Evolutionary conservation across 2,797 vertebrate genomes (phyloP).

Genomic region (Novumbra hubbsi): DNA sequence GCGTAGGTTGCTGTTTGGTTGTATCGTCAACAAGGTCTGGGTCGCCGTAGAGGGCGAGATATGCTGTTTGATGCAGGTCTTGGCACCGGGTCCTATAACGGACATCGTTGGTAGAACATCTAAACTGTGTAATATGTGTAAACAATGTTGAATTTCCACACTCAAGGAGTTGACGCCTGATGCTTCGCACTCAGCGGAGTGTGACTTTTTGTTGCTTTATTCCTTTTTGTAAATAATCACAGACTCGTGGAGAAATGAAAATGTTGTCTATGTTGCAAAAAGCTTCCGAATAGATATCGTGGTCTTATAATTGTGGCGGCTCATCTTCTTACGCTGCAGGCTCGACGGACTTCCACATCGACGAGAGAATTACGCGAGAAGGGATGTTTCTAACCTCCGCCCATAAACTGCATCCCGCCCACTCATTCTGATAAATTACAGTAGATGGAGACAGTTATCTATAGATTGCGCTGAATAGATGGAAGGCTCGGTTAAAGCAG

Average conservation of each 20-base stretch:
- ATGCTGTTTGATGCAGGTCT: not conserved
- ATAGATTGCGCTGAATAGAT: no score
- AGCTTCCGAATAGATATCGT: not conserved
- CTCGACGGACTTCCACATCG: not conserved
- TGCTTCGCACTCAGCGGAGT: not conserved
- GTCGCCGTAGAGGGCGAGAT: not conserved
- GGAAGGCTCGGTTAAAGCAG: no score
- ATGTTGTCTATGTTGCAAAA: not conserved
- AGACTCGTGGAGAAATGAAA: not conserved
- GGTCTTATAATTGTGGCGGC: not conserved
- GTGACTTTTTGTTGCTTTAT: not conserved
- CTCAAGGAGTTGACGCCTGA: not conserved
- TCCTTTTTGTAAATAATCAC: not conserved
- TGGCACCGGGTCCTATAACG: not conserved
- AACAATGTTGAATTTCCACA: not conserved
- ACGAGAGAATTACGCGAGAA: not conserved
- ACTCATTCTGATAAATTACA: not conserved
- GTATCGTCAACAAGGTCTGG: not conserved
- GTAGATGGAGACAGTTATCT: not conserved
- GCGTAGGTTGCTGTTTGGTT: not conserved
- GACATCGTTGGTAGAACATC: not conserved
- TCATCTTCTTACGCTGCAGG: not conserved
- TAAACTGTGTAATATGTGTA: not conserved
- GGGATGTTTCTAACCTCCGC: not conserved
- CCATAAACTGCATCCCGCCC: not conserved